Percentiles rank a stretch among this genome's conserved stretches.
Evolutionary conservation across 2,113 vertebrate genomes (phyloP).

Genomic region (Chloropsis cyanopogon): DNA sequence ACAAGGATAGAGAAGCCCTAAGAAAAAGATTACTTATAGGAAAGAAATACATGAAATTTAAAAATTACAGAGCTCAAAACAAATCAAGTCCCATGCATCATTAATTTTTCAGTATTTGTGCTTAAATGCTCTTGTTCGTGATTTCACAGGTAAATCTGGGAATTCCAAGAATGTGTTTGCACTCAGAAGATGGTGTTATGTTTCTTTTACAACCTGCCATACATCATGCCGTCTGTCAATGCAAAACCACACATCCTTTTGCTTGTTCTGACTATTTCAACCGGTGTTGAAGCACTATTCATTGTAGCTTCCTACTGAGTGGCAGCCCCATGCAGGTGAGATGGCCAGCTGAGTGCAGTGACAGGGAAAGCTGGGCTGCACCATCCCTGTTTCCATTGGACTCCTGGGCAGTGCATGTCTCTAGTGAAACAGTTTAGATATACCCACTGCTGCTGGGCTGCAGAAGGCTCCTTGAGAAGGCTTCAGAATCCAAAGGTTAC

Average conservation of each 20-base stretch:
- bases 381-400: background rate
- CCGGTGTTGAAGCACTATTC: background rate
- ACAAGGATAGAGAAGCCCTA: background rate
- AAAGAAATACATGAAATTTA: background rate
- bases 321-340: rapidly evolving
- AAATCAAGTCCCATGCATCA: background rate
- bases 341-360: background rate
- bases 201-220: background rate
- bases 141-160: background rate
- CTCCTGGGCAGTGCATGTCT: background rate
- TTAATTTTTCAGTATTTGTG: background rate
- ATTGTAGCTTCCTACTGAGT: background rate
- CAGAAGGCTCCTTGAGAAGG: background rate
- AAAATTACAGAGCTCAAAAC: background rate
- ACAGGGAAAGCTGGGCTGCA: background rate
- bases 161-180: background rate
- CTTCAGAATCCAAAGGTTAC: background rate
- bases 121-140: background rate
- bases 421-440: background rate
- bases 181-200: background rate
- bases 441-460: background rate
- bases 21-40: background rate
- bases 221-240: background rate
- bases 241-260: background rate
- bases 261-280: background rate